phyloP scores from a whole-genome alignment of 2,113 vertebrate genomes.

The Plectropomus leopardus region DNA sequence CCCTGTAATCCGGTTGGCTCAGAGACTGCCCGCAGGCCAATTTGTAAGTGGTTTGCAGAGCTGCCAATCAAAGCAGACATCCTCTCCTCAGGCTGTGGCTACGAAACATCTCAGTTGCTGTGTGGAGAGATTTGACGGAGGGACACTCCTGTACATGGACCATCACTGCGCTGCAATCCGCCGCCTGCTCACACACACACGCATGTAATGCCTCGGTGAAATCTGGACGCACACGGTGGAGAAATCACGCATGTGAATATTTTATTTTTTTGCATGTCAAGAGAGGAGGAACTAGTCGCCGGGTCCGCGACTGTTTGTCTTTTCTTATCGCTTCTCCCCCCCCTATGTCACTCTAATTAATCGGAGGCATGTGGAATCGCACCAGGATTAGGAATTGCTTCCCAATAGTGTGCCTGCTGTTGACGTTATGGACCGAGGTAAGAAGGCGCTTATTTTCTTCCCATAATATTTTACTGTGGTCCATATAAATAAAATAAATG shows the following conservation, averaged over 20 bases:
- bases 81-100: slow-evolving; percentile 83
- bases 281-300: slow-evolving; percentile 82
- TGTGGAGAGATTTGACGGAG: slow-evolving; percentile 86
- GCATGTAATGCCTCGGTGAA: slow-evolving; percentile 69
- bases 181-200: slow-evolving; percentile 55
- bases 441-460: slow-evolving; percentile 49
- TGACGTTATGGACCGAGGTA: slow-evolving; percentile 87
- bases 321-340: slow-evolving; percentile 53
- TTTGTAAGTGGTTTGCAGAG: slow-evolving; percentile 79
- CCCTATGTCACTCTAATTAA: slow-evolving; percentile 81
- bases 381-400: slow-evolving; percentile 84
- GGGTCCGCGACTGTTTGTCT: slow-evolving; percentile 82
- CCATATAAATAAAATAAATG: slow-evolving; percentile 18
- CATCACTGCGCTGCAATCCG: slow-evolving; percentile 77
- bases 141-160: slow-evolving; percentile 79
- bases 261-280: slow-evolving; percentile 81
- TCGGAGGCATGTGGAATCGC: slow-evolving; percentile 87
- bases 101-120: slow-evolving; percentile 83
- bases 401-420: slow-evolving; percentile 83
- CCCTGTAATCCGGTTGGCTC: slow-evolving; percentile 84
- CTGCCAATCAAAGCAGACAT: slow-evolving; percentile 85
- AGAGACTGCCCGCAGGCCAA: slow-evolving; percentile 70
- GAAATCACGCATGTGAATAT: slow-evolving; percentile 69
- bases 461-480: not conserved
- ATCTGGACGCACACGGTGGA: slow-evolving; percentile 64